phyloP scores from a whole-genome alignment of 2,888 invertebrate species.

The Rhagonycha lutea region DNA sequence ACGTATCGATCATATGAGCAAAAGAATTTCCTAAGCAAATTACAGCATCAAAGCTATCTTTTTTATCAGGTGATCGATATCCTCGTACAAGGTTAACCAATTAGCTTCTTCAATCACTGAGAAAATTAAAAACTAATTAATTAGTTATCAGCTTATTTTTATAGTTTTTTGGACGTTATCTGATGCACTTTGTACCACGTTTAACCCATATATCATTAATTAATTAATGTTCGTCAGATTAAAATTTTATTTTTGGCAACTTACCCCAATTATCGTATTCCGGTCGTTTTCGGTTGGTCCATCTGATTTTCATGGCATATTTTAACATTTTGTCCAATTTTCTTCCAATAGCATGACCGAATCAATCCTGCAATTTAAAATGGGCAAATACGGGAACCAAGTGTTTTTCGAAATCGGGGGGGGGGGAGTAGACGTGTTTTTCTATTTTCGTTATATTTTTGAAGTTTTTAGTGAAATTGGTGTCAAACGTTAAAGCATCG shows the following conservation, averaged over 20 bases:
- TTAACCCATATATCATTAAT: not conserved
- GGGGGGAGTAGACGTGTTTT: no score
- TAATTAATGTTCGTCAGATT: no score
- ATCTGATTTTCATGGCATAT: conserved; percentile 82
- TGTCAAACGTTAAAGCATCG: no score
- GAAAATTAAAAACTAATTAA: not conserved
- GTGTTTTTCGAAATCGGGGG: conserved; percentile 35
- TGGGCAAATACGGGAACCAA: not conserved
- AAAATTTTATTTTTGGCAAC: conserved; percentile 38
- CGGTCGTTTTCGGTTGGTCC: conserved; percentile 78
- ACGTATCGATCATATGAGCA: conserved; percentile 82
- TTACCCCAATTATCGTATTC: conserved; percentile 86
- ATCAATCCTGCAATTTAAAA: conserved; percentile 68
- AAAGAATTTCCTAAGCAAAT: conserved; percentile 91
- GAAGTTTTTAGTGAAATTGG: no score
- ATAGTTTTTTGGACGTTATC: no score
- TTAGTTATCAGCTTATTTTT: not conserved
- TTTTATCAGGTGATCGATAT: conserved; percentile 67
- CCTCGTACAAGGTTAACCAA: conserved; percentile 81
- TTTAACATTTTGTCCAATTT: conserved; percentile 94
- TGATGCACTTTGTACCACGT: not conserved
- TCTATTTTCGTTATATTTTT: no score
- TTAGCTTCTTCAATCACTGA: conserved; percentile 90
- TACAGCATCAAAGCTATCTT: conserved; percentile 84
- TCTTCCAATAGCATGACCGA: conserved; percentile 87